These are phyloP conservation scores for Octodon degus DNA, from an alignment of 2,113 vertebrate species.

Conservation along the genomic window DNA sequence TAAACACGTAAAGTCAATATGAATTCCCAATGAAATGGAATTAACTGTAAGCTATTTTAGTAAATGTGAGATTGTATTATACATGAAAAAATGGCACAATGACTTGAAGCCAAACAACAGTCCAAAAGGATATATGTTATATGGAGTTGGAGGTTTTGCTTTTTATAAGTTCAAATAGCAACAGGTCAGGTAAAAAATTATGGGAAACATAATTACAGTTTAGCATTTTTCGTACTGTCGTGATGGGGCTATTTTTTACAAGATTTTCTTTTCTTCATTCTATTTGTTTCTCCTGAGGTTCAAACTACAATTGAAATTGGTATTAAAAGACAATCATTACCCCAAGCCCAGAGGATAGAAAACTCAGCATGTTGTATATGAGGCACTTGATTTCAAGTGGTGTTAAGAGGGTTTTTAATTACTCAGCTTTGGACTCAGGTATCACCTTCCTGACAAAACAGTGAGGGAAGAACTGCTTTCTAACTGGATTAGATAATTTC, in stretches of 20 bases:
- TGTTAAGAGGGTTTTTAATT: constrained; percentile 79
- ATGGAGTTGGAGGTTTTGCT: not conserved
- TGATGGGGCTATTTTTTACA: not conserved
- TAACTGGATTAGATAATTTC: constrained; percentile 62
- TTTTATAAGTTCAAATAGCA: not conserved
- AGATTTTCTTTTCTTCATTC: constrained; percentile 62
- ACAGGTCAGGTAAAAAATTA: not conserved
- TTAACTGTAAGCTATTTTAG: constrained; percentile 36
- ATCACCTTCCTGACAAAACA: constrained; percentile 70
- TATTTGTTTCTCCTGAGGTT: constrained; percentile 60
- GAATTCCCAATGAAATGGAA: constrained; percentile 30
- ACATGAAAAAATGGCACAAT: not conserved
- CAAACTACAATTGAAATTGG: constrained; percentile 55
- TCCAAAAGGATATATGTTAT: not conserved
- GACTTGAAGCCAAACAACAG: constrained; percentile 32
- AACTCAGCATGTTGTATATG: constrained; percentile 61
- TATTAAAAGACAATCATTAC: constrained; percentile 76
- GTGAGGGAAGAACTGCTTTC: constrained; percentile 51
- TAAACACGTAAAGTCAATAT: not conserved
- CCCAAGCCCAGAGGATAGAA: constrained; percentile 67
- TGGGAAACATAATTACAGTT: constrained; percentile 12
- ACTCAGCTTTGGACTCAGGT: constrained; percentile 73
- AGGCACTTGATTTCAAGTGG: constrained; percentile 70
- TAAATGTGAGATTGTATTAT: constrained; percentile 28
- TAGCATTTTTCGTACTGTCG: not conserved